phyloP scores from a whole-genome alignment of 2,797 vertebrate genomes.

The Thunnus albacares region DNA sequence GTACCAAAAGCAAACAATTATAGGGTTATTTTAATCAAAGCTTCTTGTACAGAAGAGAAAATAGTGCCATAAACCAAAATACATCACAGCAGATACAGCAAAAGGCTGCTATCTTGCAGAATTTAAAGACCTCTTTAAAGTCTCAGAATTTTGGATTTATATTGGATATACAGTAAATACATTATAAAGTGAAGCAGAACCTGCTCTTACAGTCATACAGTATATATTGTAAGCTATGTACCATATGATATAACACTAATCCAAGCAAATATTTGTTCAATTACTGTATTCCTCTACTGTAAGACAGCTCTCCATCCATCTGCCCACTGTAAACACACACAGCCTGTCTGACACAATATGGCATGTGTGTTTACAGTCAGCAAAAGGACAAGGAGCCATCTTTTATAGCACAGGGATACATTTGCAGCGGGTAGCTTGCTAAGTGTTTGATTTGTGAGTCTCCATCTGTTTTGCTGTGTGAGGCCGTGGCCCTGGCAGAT shows the following conservation, averaged over 20 bases:
- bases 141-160: neutral
- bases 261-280: conserved; percentile 5
- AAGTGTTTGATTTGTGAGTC: conserved; percentile 86
- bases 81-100: neutral
- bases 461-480: conserved; percentile 77
- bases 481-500: conserved; percentile 79
- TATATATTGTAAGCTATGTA: conserved; percentile 9
- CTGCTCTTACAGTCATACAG: conserved; percentile 8
- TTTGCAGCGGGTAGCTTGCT: conserved; percentile 66
- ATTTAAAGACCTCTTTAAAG: neutral
- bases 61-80: neutral
- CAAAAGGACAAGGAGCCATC: conserved; percentile 57
- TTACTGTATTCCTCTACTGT: conserved; percentile 22
- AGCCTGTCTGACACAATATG: conserved; percentile 40
- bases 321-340: conserved; percentile 49
- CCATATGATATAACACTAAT: conserved; percentile 31
- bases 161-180: neutral
- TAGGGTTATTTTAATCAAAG: neutral
- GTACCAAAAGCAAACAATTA: neutral
- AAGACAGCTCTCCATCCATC: conserved; percentile 36
- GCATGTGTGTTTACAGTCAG: conserved; percentile 74
- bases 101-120: neutral
- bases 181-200: neutral
- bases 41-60: neutral
- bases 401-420: conserved; percentile 69